Evolutionary conservation across 2,888 invertebrate species (phyloP), one percentile per base, ranked within the genome.

Genomic region (Troides oblongomaculatus): DNA sequence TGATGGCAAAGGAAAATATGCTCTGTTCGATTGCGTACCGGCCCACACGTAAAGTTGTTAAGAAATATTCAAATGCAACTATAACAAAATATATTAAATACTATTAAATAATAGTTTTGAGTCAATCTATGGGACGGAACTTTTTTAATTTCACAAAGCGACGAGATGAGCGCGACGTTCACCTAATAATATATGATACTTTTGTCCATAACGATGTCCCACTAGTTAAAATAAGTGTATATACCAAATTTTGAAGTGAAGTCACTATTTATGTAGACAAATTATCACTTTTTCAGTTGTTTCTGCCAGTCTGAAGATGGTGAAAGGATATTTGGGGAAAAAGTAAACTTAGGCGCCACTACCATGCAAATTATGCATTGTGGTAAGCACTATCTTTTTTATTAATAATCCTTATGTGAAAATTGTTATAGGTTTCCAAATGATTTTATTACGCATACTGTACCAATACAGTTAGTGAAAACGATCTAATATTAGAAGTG

Each of bases 301-400:
- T 95, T 94, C 79, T 95, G 95, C 75, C 91, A 94, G 21, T 92
- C 94, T 23, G 92, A 93, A 69, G 84, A 93, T 3, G 95, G 96
- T 0, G 82, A 93, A 18, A 87, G 95, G 73, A 93, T 96, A 70
- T 96, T 96, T 77, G 96, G 96, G 0, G 95, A 95, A 83, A 89
- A 92, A 0, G 81, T 92, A 0, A 93, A 93, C 72, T 82, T 90
- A 5, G 85, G 89, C 18, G 76, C 84, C 5, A 83, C 87, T 0
- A 84, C 86, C 0, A 79, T 85, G 62, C 78, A 83, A 50, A 87
- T 82, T 65, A 93, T 94, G 93, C 93, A 91, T 62, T 96, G 96
- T 79, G 91, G 95, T 95, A 83, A 88, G 86, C 23, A 14, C 23
- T 58, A 7, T 23, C 21, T 23, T 23, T 58, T 30, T 10, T 21